phyloP scores from a whole-genome alignment of 23 tunicate genomes.

The Phallusia fumigata region DNA sequence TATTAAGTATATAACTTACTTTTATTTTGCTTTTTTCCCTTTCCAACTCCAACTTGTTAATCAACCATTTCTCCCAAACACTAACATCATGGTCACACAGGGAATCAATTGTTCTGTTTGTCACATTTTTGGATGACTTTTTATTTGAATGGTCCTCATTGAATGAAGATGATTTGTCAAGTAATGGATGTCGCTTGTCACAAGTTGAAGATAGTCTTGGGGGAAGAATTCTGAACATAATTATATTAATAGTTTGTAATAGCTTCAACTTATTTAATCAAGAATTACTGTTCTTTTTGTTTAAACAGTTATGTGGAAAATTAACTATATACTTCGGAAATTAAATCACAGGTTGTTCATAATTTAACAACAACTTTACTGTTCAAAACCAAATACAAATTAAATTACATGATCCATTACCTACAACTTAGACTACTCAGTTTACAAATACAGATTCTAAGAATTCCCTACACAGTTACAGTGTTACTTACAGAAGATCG shows the following conservation, averaged over 20 bases:
- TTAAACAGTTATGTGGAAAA: too few species aligned
- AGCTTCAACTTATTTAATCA: too few species aligned
- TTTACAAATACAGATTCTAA: too few species aligned
- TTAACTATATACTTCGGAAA: too few species aligned
- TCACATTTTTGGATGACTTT: neutral
- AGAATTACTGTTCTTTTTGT: too few species aligned
- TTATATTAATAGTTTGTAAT: too few species aligned
- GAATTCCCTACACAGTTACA: too few species aligned
- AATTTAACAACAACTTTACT: too few species aligned
- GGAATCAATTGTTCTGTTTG: neutral
- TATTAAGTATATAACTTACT: neutral
- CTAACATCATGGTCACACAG: neutral
- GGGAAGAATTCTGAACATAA: neutral
- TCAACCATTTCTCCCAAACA: neutral
- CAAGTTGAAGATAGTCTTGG: neutral
- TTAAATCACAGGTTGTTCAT: too few species aligned
- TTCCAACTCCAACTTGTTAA: slow-evolving; percentile 4
- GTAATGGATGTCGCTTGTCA: neutral
- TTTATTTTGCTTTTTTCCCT: neutral
- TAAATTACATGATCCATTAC: too few species aligned
- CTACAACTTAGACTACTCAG: too few species aligned
- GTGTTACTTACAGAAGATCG: neutral
- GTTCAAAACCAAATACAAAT: too few species aligned
- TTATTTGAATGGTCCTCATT: neutral
- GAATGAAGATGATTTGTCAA: neutral